These are phyloP conservation scores for Stramonita haemastoma DNA, from an alignment of 2,888 invertebrate genomes.

Conservation along the genomic window DNA sequence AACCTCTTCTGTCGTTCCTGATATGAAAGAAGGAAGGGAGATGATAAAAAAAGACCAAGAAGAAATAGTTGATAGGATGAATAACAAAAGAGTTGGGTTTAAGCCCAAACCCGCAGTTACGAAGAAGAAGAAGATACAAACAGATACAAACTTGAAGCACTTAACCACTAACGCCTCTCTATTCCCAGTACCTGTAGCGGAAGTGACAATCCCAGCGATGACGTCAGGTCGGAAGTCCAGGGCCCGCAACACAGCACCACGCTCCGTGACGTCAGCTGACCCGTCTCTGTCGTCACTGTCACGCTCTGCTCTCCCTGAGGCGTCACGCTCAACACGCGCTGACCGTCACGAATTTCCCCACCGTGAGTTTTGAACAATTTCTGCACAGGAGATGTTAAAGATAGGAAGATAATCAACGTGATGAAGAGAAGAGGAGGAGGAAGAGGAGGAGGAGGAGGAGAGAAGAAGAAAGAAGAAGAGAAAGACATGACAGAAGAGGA, in stretches of 20 bases:
- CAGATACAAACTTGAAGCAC: neutral
- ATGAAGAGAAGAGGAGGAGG: neutral
- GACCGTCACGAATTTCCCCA: constrained; percentile 63
- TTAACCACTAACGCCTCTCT: too few relatives aligned
- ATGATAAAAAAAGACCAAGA: neutral
- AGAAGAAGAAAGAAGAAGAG: neutral
- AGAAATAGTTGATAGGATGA: neutral
- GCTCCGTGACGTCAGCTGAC: constrained; percentile 58
- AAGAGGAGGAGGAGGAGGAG: neutral
- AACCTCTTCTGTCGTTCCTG: too few relatives aligned
- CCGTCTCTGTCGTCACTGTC: constrained; percentile 57
- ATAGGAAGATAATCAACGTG: neutral
- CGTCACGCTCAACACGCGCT: constrained; percentile 57
- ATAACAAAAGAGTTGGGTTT: neutral
- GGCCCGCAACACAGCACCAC: constrained; percentile 73
- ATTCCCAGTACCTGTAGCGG: constrained; percentile 65
- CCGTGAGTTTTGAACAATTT: constrained; percentile 60
- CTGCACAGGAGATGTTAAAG: constrained; percentile 49
- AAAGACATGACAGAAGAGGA: neutral
- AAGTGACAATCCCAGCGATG: constrained; percentile 65
- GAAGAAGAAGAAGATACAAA: neutral
- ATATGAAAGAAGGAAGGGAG: too few relatives aligned
- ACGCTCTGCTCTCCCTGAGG: constrained; percentile 61
- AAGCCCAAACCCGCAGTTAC: too few relatives aligned
- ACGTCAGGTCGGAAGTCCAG: constrained; percentile 68